These are phyloP conservation scores for Oreochromis grahami DNA, from an alignment of 2,797 vertebrate species.

Conservation along the genomic window DNA sequence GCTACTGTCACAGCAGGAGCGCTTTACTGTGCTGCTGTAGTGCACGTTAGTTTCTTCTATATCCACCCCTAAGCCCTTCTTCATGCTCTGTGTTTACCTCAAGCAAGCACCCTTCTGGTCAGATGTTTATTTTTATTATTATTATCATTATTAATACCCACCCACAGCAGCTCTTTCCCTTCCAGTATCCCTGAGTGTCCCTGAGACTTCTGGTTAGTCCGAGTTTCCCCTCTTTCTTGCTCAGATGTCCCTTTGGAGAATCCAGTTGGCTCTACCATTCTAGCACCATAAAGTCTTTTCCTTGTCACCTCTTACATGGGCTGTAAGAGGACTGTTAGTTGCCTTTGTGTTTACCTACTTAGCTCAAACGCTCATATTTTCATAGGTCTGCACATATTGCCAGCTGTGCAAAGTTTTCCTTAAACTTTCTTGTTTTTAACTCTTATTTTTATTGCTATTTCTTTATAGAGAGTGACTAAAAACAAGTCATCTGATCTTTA, in stretches of 20 bases:
- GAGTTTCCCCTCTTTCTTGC: neutral
- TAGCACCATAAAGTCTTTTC: neutral
- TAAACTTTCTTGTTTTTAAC: neutral
- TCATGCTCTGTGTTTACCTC: rapidly evolving
- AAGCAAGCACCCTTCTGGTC: neutral
- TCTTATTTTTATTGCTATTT: neutral
- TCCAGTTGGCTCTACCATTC: neutral
- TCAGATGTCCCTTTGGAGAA: neutral
- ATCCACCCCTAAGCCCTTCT: neutral
- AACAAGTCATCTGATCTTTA: neutral
- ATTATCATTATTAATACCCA: neutral
- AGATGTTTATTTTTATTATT: neutral
- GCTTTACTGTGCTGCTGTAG: neutral
- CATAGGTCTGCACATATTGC: neutral
- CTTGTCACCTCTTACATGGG: neutral
- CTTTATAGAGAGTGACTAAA: neutral
- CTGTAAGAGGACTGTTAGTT: neutral
- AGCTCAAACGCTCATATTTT: neutral
- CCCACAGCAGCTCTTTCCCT: neutral
- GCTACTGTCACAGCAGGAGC: neutral
- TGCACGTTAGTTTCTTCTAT: neutral
- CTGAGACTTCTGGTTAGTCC: neutral
- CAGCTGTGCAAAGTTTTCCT: neutral
- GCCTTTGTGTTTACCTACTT: neutral
- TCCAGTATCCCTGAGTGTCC: neutral